Evolutionary conservation across 2,888 invertebrate species (phyloP).

Genomic region (Erebia epiphron): DNA sequence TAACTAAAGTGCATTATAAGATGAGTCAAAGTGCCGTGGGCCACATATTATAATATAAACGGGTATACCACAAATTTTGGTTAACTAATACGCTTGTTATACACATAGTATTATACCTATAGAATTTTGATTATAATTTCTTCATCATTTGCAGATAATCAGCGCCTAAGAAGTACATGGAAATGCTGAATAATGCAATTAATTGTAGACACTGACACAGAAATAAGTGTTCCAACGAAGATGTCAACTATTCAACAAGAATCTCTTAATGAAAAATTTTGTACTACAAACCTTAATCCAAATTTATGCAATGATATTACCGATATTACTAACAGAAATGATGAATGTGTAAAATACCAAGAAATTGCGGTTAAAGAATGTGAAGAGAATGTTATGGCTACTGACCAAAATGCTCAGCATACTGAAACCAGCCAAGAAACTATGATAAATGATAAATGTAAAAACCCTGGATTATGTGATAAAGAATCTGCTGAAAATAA

Average conservation of each 20-base stretch:
- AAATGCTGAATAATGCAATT: conserved; percentile 76
- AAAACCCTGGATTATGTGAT: neutral
- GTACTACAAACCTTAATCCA: conserved; percentile 46
- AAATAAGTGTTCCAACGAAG: conserved; percentile 55
- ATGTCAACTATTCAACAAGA: conserved; percentile 62
- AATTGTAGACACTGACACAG: conserved; percentile 60
- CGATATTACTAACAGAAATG: conserved; percentile 41
- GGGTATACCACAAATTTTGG: too few relatives aligned
- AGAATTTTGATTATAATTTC: neutral
- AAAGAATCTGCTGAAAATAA: neutral
- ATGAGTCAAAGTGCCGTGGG: too few relatives aligned
- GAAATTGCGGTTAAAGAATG: conserved; percentile 12
- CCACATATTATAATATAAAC: too few relatives aligned
- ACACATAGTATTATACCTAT: neutral
- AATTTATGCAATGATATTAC: conserved; percentile 46
- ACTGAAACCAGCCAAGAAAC: neutral
- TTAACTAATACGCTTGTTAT: too few relatives aligned
- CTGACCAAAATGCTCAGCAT: neutral
- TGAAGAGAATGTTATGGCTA: neutral
- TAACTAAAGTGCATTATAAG: too few relatives aligned
- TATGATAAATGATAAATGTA: neutral
- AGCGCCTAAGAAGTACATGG: conserved; percentile 44
- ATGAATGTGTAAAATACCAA: conserved; percentile 47
- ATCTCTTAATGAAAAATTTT: conserved; percentile 49
- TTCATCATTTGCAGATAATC: conserved; percentile 52